Evolutionary conservation across 2,797 vertebrate species (phyloP).

Genomic region (Potorous gilbertii): DNA sequence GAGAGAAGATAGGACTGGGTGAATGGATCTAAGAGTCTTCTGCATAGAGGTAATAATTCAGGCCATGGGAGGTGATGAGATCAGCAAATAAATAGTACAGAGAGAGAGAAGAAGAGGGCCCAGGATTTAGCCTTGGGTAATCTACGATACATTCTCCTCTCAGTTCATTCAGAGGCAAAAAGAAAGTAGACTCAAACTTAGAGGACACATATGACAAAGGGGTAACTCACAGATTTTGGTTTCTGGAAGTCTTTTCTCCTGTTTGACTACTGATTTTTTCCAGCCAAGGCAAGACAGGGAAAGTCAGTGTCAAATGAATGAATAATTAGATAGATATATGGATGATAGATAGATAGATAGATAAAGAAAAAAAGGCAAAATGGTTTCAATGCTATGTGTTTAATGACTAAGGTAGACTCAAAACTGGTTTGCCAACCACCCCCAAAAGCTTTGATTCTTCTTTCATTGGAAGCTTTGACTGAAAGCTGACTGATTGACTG

Average conservation of each 20-base stretch:
- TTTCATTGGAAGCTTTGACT: not conserved
- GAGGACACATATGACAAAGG: not conserved
- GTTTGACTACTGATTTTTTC: not conserved
- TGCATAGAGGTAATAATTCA: not conserved
- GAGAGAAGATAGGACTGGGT: not conserved
- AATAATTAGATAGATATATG: no score
- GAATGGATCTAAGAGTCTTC: not conserved
- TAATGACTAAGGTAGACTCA: not conserved
- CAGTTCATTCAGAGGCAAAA: not conserved
- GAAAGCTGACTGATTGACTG: not conserved
- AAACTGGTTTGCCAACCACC: not conserved
- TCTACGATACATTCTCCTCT: not conserved
- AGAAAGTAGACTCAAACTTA: not conserved
- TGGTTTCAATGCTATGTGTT: not conserved
- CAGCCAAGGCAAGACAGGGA: not conserved
- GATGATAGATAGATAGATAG: no score
- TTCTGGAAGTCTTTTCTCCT: not conserved
- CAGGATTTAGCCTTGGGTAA: not conserved
- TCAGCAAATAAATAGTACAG: conserved; percentile 10
- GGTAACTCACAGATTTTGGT: not conserved
- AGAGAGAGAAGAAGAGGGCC: not conserved
- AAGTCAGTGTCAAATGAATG: not conserved
- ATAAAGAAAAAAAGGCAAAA: not conserved
- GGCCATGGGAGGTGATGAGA: not conserved
- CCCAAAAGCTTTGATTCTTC: not conserved